Base-by-base conservation (phyloP, 2,797 vertebrate genomes). In the Sebastes goodei region DNA sequence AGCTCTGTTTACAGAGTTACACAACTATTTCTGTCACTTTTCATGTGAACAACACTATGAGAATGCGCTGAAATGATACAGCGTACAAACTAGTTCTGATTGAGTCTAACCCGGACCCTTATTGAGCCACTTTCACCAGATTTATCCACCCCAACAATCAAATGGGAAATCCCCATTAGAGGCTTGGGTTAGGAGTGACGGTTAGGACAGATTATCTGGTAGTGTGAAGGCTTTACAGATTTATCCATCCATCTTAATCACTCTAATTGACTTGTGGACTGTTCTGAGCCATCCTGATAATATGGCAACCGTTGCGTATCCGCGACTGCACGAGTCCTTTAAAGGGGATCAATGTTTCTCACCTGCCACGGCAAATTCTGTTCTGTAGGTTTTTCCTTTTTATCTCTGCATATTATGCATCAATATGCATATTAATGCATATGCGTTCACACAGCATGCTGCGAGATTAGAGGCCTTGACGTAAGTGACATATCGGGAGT, bases 211-310 rank as follows among this genome's bases (percentile, higher is more conserved):
- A 92, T 92, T 86, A 91, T 87, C 78, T 84, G 78, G 57, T 78
- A 56, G 78, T 85, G 90, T 83, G 80, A 85, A 82, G 80, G 86
- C 70, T 80, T 90, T 89, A 79, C 81, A 87, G 64, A 84, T 87
- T 85, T 76, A 90, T 89, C 84, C 82, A 76, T 85, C 85, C 84
- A 83, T 92, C 86, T 86, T 86, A 85, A 92, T 90, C 84, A 80
- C 74, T 74, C 38, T 79, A 88, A 92, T 86, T 88, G 83, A 91
- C 84, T 87, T 30, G 17, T 84, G 79, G 80, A 75, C 80, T 52
- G 63, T 76, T 83, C 66, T 59, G 59, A 84, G 79, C 71, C 78
- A 29, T 49, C 77, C 68, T 63, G 84, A 86, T 86, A 80, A 81
- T 74, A 72, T n/a, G 12, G 57, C 27, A 83, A 60, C 65, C 52